These are phyloP conservation scores for Oreochromis mossambicus DNA, from an alignment of 2,797 vertebrate species.

Conservation along the genomic window DNA sequence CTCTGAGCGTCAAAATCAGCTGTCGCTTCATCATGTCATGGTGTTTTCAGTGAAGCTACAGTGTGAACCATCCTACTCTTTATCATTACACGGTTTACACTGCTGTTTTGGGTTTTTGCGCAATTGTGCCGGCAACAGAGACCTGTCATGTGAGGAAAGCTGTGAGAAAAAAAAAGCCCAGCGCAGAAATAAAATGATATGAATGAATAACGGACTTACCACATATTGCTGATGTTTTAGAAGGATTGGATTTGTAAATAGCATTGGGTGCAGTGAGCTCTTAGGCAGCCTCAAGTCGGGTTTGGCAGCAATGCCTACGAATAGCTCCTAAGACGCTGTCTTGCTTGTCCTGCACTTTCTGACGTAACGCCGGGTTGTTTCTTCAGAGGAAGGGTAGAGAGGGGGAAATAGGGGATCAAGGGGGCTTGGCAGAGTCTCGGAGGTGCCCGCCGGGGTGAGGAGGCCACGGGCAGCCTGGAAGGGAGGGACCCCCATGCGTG, in stretches of 20 bases:
- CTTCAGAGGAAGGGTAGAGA: constrained; percentile 70
- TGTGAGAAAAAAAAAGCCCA: constrained; percentile 44
- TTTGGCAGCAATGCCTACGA: constrained; percentile 75
- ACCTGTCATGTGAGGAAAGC: constrained; percentile 71
- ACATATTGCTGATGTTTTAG: constrained; percentile 64
- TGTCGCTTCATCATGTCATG: constrained; percentile 69
- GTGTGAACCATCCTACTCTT: constrained; percentile 42
- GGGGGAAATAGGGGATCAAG: constrained; percentile 50
- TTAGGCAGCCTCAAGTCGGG: constrained; percentile 67
- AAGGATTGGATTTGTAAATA: constrained; percentile 60
- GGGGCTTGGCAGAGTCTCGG: constrained; percentile 46
- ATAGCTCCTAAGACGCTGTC: constrained; percentile 74
- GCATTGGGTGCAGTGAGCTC: constrained; percentile 68
- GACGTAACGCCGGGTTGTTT: constrained; percentile 77
- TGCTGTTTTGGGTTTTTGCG: constrained; percentile 50
- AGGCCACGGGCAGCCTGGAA: constrained; percentile 42
- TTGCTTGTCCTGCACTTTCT: constrained; percentile 80
- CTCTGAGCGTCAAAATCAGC: constrained; percentile 50
- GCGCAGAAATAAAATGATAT: constrained; percentile 35
- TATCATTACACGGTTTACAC: constrained; percentile 41
- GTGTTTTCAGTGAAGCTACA: constrained; percentile 44
- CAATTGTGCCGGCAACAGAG: constrained; percentile 66
- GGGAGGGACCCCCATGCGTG: constrained; percentile 43
- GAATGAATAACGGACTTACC: constrained; percentile 71
- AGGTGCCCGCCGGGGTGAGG: constrained; percentile 53